These are phyloP conservation scores for Chitala chitala DNA, from an alignment of 2,113 vertebrate species.

Conservation along the genomic window DNA sequence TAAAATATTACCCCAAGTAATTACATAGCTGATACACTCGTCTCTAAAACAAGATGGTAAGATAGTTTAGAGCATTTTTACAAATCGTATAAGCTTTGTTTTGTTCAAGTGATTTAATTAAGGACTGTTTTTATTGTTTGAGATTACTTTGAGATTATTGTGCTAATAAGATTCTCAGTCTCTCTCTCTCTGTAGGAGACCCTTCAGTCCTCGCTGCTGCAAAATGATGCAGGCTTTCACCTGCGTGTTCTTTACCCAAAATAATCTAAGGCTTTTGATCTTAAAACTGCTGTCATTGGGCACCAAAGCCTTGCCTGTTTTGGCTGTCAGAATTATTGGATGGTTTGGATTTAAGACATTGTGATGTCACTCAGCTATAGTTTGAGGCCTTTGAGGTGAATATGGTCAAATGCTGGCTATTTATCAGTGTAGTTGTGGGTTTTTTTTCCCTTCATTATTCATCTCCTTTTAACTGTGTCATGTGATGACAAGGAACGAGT, in stretches of 20 bases:
- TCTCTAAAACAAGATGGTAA: neutral
- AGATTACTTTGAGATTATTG: neutral
- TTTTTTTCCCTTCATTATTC: constrained; percentile 8
- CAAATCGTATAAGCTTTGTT: too few relatives aligned
- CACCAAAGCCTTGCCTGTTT: neutral
- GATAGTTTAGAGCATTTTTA: too few relatives aligned
- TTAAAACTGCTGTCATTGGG: neutral
- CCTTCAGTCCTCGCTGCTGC: constrained; percentile 8
- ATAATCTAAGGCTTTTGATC: neutral
- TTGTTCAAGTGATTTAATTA: neutral
- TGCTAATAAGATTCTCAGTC: neutral
- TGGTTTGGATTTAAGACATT: neutral
- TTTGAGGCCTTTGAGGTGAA: constrained; percentile 2
- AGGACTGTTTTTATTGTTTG: neutral
- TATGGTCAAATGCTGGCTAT: neutral
- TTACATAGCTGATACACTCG: neutral
- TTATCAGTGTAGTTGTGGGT: neutral
- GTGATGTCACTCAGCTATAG: neutral
- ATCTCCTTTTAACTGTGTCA: constrained; percentile 1
- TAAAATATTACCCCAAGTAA: neutral
- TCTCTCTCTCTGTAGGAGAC: constrained; percentile 8
- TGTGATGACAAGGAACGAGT: neutral
- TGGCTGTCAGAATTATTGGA: neutral
- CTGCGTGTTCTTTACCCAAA: constrained; percentile 1
- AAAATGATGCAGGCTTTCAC: neutral